Evolutionary conservation across 2,888 invertebrate genomes (phyloP).

Genomic region (Drosophila sordidula): DNA sequence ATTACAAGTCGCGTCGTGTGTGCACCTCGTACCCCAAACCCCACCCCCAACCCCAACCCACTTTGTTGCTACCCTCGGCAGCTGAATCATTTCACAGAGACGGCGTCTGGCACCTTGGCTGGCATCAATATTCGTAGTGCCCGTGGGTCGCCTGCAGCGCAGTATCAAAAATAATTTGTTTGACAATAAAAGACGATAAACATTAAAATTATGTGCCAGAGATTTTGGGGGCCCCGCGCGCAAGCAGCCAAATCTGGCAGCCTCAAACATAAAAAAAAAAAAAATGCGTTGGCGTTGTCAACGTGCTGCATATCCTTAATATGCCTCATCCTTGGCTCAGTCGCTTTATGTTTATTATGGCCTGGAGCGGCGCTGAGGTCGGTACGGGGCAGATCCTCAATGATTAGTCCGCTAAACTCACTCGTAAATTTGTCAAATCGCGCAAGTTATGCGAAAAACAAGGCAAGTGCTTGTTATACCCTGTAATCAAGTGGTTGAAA

Average conservation of each 20-base stretch:
- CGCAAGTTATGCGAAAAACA: conserved; percentile 55
- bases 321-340: conserved; percentile 35
- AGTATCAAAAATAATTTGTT: conserved; percentile 84
- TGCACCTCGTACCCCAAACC: conserved; percentile 10
- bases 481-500: neutral
- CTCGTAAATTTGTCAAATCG: conserved; percentile 81
- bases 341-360: conserved; percentile 55
- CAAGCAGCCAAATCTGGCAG: conserved; percentile 22
- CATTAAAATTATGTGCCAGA: conserved; percentile 84
- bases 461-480: conserved; percentile 11
- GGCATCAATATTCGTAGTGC: conserved; percentile 60
- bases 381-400: conserved; percentile 49
- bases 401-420: conserved; percentile 80
- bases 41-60: neutral
- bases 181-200: conserved; percentile 85
- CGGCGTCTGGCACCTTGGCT: conserved; percentile 50
- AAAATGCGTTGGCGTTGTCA: conserved; percentile 59
- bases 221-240: conserved; percentile 35
- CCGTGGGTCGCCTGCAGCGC: conserved; percentile 71
- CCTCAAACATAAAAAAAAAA: conserved; percentile 22
- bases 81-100: conserved; percentile 80
- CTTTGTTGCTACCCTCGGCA: conserved; percentile 52
- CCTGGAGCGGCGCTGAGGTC: conserved; percentile 52
- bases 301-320: conserved; percentile 56
- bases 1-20: conserved; percentile 66